These are phyloP conservation scores for Trachemys scripta DNA, from an alignment of 2,113 vertebrate genomes.

Conservation along the genomic window DNA sequence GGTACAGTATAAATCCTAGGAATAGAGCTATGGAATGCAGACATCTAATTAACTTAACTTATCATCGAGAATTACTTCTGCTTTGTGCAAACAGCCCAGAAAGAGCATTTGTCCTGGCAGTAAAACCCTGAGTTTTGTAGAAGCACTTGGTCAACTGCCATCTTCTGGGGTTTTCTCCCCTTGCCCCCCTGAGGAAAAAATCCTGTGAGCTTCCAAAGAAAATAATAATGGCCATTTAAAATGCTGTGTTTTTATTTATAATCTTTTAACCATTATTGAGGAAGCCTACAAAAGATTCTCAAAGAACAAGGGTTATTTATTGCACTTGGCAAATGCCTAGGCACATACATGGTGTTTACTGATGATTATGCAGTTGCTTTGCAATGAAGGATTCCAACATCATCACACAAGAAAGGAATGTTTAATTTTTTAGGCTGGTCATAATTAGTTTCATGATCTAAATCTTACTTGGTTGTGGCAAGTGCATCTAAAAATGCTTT, in stretches of 20 bases:
- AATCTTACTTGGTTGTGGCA: conserved; percentile 4
- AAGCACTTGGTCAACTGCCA: neutral
- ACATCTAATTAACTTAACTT: conserved; percentile 21
- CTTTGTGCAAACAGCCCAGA: neutral
- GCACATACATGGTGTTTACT: conserved; percentile 25
- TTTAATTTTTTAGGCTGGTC: conserved; percentile 26
- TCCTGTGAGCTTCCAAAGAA: neutral
- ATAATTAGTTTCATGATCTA: conserved; percentile 55
- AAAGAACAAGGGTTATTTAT: conserved; percentile 25
- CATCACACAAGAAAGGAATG: conserved; percentile 14
- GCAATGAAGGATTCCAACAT: conserved; percentile 35
- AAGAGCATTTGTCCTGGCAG: neutral
- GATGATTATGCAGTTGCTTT: conserved; percentile 21
- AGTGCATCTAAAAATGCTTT: neutral
- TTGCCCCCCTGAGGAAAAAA: neutral
- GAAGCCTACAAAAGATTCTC: conserved; percentile 17
- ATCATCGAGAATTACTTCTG: conserved; percentile 8
- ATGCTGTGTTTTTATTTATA: neutral
- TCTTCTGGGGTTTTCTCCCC: neutral
- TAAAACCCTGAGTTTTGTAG: neutral
- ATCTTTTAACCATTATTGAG: conserved; percentile 9
- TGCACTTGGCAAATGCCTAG: conserved; percentile 35
- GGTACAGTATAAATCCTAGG: conserved; percentile 3
- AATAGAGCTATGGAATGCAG: conserved; percentile 36
- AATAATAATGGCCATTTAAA: neutral